Evolutionary conservation across 2,113 vertebrate species (phyloP).

Genomic region (Sylvilagus bachmani): DNA sequence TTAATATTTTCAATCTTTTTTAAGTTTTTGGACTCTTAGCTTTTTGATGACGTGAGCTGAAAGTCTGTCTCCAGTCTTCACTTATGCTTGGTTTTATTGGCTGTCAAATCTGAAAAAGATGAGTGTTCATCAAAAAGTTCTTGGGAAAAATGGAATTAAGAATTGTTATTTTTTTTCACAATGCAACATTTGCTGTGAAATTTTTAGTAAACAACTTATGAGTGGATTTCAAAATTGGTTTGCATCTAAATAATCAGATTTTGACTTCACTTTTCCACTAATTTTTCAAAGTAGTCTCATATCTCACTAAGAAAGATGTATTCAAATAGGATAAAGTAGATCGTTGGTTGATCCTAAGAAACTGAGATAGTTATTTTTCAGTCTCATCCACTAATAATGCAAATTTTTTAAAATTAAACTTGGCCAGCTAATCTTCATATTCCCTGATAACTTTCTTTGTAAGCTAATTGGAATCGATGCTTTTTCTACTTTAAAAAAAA

Average conservation of each 20-base stretch:
- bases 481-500: neutral
- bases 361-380: slow-evolving; percentile 34
- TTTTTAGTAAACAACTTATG: too few species aligned
- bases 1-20: neutral
- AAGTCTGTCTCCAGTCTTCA: slow-evolving; percentile 19
- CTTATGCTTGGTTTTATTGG: slow-evolving; percentile 48
- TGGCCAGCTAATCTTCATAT: slow-evolving; percentile 21
- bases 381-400: neutral
- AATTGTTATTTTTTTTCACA: too few species aligned
- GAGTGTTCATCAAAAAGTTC: too few species aligned
- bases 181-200: too few species aligned
- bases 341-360: slow-evolving; percentile 22
- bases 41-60: neutral
- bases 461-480: slow-evolving; percentile 1
- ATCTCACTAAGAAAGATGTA: slow-evolving; percentile 5
- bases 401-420: slow-evolving; percentile 14
- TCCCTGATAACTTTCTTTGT: neutral
- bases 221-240: too few species aligned
- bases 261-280: too few species aligned
- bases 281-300: too few species aligned
- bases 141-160: neutral
- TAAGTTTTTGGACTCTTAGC: neutral
- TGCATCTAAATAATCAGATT: too few species aligned
- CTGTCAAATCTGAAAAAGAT: neutral
- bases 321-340: slow-evolving; percentile 18